Percentiles rank a stretch among this genome's conserved stretches.
Conservation (phyloP, 1,140 invertebrate species). For the Halictus rubicundus region DNA sequence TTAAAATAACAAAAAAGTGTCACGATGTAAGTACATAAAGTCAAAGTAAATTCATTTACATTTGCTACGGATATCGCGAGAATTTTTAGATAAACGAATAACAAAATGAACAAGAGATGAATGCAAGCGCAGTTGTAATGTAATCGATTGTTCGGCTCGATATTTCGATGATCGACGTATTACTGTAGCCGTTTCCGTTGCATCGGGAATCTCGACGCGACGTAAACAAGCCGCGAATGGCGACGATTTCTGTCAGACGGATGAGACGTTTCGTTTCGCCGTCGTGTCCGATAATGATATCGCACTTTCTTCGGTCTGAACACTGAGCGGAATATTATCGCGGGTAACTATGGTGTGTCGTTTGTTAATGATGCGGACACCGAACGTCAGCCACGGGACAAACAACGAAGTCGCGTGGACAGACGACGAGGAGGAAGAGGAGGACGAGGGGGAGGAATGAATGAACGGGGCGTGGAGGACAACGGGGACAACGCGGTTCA, state of each 20-base stretch:
- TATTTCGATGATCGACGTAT: too few relatives aligned
- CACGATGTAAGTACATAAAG: too few relatives aligned
- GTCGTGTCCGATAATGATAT: not conserved
- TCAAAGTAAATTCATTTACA: too few relatives aligned
- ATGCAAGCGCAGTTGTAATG: too few relatives aligned
- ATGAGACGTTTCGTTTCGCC: not conserved
- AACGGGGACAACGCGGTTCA: conserved; percentile 11
- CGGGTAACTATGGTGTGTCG: conserved; percentile 23
- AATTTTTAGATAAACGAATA: too few relatives aligned
- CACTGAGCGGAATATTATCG: not conserved
- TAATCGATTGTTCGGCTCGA: too few relatives aligned
- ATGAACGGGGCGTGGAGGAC: conserved; percentile 26
- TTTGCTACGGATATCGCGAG: too few relatives aligned
- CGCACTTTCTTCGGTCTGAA: not conserved
- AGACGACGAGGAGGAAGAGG: too few relatives aligned
- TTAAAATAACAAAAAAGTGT: too few relatives aligned
- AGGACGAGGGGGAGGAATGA: conserved; percentile 38
- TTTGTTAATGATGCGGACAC: conserved; percentile 25
- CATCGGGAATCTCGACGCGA: conserved; percentile 7
- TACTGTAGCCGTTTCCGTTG: not conserved
- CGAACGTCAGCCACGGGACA: conserved; percentile 19
- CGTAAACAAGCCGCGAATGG: conserved; percentile 34
- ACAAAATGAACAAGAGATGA: too few relatives aligned
- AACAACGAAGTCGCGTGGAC: conserved; percentile 17
- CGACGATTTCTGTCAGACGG: conserved; percentile 19